Conservation (phyloP, 2,888 invertebrate species). For the Anarsia innoxiella region DNA sequence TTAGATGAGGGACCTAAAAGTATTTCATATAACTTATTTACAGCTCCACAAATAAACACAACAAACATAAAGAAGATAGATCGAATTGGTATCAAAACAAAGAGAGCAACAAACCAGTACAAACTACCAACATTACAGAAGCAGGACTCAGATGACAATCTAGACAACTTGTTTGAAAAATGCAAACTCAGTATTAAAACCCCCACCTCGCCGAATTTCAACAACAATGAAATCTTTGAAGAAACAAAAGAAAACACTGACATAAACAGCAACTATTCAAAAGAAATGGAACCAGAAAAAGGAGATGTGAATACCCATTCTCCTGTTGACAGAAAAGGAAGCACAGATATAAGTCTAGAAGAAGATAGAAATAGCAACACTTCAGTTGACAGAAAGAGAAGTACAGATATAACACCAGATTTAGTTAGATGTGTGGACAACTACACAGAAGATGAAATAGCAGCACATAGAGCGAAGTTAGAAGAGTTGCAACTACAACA, state of each 20-base stretch:
- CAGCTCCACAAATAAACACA: slow-evolving; percentile 27
- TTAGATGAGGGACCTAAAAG: no score
- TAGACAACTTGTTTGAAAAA: slow-evolving; percentile 55
- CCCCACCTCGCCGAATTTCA: slow-evolving; percentile 28
- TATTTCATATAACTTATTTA: slow-evolving; percentile 16
- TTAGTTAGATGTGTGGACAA: slow-evolving; percentile 47
- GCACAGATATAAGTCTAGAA: no score
- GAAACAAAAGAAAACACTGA: slow-evolving; percentile 15
- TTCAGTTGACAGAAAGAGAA: slow-evolving; percentile 24
- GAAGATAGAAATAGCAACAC: no score
- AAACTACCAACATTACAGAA: slow-evolving; percentile 34
- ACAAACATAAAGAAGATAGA: slow-evolving; percentile 33
- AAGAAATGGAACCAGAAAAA: slow-evolving; percentile 11
- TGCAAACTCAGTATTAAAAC: slow-evolving; percentile 55
- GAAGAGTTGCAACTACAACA: slow-evolving; percentile 82
- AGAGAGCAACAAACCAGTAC: slow-evolving; percentile 29
- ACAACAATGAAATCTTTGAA: slow-evolving; percentile 19
- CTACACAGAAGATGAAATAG: slow-evolving; percentile 52
- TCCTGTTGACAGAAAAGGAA: slow-evolving; percentile 15
- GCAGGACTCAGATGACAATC: slow-evolving; percentile 43
- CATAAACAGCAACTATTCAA: no score
- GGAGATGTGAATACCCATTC: slow-evolving; percentile 10
- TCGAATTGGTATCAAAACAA: slow-evolving; percentile 36
- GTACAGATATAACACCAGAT: slow-evolving; percentile 39
- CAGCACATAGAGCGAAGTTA: slow-evolving; percentile 68